Base-by-base conservation (phyloP, 2,888 invertebrate species). In the Xestia ashworthii region DNA sequence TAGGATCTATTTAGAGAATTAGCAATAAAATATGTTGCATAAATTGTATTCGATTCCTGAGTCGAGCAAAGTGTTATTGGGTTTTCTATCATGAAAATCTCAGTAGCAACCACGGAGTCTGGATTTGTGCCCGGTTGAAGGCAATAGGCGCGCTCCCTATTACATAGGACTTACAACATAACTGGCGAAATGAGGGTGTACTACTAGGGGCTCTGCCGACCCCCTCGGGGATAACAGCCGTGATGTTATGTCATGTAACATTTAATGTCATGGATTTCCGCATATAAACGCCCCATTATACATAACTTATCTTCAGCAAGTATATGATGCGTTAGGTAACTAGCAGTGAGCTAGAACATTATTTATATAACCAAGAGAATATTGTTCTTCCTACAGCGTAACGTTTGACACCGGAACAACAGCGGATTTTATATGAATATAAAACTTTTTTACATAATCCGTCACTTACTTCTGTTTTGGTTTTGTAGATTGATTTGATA, bases 331-430 rank as follows among this genome's bases (percentile, higher is more conserved):
- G 72, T 87, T 85, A 85, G 69, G 19, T 88, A 88, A 87, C 81
- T 62, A 64, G 25, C 25, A 65, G n/a, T 65, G 16, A 79, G 69
- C 65, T 76, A 75, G 50, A 75, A 66, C 46, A 68, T 76, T 80
- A 77, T 81, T 87, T 88, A 87, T 67, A 71, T 88, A 88, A 88
- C 82, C 19, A 5, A 74, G 69, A 69, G 65, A 85, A 88, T 85
- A 84, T 77, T 76, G 77, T 79, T 83, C 81, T 89, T 88, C 86
- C 87, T 78, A 79, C n/a, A 80, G n/a, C 2, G 79, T 88, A 84
- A 87, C 86, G 87, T 78, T 86, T 80, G 60, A 81, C 80, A 81
- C 81, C 88, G 86, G 84, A 87, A 87, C 76, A 74, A 69, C 68
- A n/a, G 44, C 41, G 44, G 48, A 69, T 60, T 78, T 69, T 64